Conservation (phyloP, 2,113 vertebrate genomes). For the Trematomus loennbergii region DNA sequence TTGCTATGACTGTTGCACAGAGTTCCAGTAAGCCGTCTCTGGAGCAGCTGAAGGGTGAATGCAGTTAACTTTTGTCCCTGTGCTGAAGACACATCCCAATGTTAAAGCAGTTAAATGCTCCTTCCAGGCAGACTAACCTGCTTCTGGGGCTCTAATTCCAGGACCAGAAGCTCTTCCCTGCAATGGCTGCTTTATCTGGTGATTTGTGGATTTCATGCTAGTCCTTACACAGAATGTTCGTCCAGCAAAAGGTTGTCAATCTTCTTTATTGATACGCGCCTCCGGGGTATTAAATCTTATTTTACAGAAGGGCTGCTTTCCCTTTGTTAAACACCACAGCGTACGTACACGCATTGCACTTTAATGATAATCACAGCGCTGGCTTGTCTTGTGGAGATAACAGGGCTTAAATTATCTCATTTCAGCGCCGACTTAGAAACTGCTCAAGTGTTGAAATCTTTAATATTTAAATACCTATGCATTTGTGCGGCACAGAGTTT, state of each 20-base stretch:
- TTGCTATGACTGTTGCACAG: background rate
- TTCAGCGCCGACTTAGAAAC: slow-evolving; percentile 42
- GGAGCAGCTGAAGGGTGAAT: background rate
- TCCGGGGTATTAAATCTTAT: slow-evolving; percentile 32
- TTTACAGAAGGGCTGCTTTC: background rate
- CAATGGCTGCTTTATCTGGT: slow-evolving; percentile 11
- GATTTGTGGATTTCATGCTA: slow-evolving; percentile 43
- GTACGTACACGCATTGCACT: slow-evolving; percentile 21
- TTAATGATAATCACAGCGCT: slow-evolving; percentile 32
- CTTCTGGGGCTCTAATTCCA: slow-evolving; percentile 29
- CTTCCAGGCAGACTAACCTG: slow-evolving; percentile 21
- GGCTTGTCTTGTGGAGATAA: slow-evolving; percentile 51
- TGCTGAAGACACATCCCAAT: background rate
- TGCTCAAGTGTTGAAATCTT: slow-evolving; percentile 68
- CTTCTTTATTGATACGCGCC: slow-evolving; percentile 4
- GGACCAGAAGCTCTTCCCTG: slow-evolving; percentile 15
- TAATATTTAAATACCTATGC: slow-evolving; percentile 58
- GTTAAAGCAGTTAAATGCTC: background rate
- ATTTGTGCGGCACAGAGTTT: slow-evolving; percentile 20
- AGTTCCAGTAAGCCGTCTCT: background rate
- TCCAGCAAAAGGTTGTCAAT: slow-evolving; percentile 13
- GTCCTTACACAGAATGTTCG: slow-evolving; percentile 3
- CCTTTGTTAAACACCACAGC: slow-evolving; percentile 9
- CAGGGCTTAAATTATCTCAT: slow-evolving; percentile 58
- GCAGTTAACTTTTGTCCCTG: background rate